These are phyloP conservation scores for Nebria salina DNA, from an alignment of 2,888 invertebrate genomes.

Conservation along the genomic window DNA sequence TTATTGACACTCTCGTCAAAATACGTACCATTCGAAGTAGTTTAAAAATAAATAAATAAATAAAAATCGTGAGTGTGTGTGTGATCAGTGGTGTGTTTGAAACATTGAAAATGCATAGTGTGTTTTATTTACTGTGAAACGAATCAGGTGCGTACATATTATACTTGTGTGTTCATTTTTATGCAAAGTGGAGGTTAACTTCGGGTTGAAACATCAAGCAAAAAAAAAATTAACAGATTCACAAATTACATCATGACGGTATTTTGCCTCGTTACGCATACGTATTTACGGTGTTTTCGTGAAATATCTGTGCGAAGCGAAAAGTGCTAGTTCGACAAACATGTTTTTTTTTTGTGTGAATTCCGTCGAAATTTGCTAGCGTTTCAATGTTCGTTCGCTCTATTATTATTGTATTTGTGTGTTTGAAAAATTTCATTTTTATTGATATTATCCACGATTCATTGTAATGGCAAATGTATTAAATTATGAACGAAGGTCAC, in stretches of 20 bases:
- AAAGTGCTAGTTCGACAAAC: background rate
- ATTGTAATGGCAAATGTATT: slow-evolving; percentile 33
- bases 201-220: slow-evolving; percentile 19
- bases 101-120: slow-evolving; percentile 19
- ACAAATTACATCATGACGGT: slow-evolving; percentile 43
- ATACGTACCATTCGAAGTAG: slow-evolving; percentile 37
- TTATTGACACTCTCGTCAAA: slow-evolving; percentile 44
- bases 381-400: slow-evolving; percentile 9
- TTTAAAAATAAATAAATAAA: slow-evolving; percentile 9
- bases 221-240: slow-evolving; percentile 23
- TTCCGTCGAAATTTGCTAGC: slow-evolving; percentile 15
- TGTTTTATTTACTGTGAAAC: slow-evolving; percentile 34
- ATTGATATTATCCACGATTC: slow-evolving; percentile 32
- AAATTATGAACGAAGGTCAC: slow-evolving; percentile 46
- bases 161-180: slow-evolving; percentile 14
- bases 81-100: slow-evolving; percentile 35
- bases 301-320: slow-evolving; percentile 3
- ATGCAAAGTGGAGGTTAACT: slow-evolving; percentile 35
- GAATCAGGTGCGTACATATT: slow-evolving; percentile 44
- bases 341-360: slow-evolving; percentile 19
- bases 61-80: background rate
- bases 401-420: slow-evolving; percentile 14
- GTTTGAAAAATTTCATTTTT: slow-evolving; percentile 21
- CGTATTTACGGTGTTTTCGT: slow-evolving; percentile 18
- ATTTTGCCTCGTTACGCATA: slow-evolving; percentile 10